Percentiles rank a stretch among this genome's conserved stretches.
phyloP scores from a whole-genome alignment of 2,113 vertebrate species.

The Myotis lucifugus region DNA sequence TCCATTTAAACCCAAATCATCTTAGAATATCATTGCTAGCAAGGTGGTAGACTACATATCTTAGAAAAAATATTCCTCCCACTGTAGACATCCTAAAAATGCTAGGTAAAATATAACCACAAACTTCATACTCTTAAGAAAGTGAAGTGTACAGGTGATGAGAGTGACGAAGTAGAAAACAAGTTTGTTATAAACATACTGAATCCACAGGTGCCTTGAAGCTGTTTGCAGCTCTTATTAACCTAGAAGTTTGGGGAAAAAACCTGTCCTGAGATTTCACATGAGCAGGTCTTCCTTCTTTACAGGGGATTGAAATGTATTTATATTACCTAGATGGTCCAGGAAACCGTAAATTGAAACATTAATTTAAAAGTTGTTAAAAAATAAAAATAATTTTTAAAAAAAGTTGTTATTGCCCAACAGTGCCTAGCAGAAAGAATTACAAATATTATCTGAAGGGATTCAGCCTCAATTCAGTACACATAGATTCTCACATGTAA shows the following conservation, averaged over 20 bases:
- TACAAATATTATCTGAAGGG: slow-evolving; percentile 46
- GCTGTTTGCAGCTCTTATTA: slow-evolving; percentile 13
- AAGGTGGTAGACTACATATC: neutral
- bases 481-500: neutral
- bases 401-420: slow-evolving; percentile 24
- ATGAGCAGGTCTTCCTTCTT: neutral
- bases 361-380: slow-evolving; percentile 22
- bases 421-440: neutral
- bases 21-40: neutral
- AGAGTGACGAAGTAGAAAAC: neutral
- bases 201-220: neutral
- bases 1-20: neutral
- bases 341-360: slow-evolving; percentile 8
- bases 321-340: neutral
- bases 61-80: neutral
- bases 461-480: neutral
- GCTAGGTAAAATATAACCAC: neutral
- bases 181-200: neutral
- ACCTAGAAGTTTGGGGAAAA: slow-evolving; percentile 14
- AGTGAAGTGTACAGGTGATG: neutral
- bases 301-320: neutral
- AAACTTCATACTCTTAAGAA: neutral
- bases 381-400: no score
- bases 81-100: neutral
- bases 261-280: slow-evolving; percentile 10